Conservation (phyloP, 1,140 invertebrate genomes). For the Harpegnathos saltator region DNA sequence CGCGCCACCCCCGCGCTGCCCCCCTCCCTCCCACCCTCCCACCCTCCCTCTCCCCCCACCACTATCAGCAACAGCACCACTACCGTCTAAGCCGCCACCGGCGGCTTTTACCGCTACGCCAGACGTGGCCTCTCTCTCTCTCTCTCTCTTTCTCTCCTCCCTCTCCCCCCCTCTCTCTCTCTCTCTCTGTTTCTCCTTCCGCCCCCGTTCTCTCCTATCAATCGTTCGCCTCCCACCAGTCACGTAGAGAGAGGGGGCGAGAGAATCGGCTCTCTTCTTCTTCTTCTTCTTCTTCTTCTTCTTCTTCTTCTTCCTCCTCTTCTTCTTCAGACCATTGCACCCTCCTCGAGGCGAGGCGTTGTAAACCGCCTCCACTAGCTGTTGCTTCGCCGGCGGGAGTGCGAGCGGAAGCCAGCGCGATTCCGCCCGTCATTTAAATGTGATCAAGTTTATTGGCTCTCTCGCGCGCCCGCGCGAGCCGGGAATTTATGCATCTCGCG, state of each 20-base stretch:
- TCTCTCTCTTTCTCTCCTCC: background rate
- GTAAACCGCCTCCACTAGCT: constrained; percentile 71
- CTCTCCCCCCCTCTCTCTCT: background rate
- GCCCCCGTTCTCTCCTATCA: background rate
- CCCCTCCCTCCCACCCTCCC: too few species aligned
- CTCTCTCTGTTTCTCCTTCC: background rate
- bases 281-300: too few species aligned
- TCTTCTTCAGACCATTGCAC: constrained; percentile 2
- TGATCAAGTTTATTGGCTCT: constrained; percentile 51
- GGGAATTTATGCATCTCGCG: constrained; percentile 33
- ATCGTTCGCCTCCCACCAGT: background rate
- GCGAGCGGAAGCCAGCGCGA: constrained; percentile 31
- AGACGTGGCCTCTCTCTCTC: constrained; percentile 9
- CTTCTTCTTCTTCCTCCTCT: background rate
- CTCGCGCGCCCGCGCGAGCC: background rate
- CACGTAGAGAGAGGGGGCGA: too few species aligned
- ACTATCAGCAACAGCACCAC: background rate
- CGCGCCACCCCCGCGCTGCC: constrained; percentile 55
- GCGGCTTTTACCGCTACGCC: background rate
- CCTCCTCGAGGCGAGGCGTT: constrained; percentile 9
- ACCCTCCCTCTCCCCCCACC: too few species aligned
- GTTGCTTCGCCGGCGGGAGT: constrained; percentile 70
- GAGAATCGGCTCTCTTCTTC: too few species aligned
- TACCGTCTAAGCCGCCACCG: background rate
- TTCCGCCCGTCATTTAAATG: constrained; percentile 56